These are phyloP conservation scores for Xestia rhomboidea DNA, from an alignment of 2,888 invertebrate genomes.

Conservation along the genomic window DNA sequence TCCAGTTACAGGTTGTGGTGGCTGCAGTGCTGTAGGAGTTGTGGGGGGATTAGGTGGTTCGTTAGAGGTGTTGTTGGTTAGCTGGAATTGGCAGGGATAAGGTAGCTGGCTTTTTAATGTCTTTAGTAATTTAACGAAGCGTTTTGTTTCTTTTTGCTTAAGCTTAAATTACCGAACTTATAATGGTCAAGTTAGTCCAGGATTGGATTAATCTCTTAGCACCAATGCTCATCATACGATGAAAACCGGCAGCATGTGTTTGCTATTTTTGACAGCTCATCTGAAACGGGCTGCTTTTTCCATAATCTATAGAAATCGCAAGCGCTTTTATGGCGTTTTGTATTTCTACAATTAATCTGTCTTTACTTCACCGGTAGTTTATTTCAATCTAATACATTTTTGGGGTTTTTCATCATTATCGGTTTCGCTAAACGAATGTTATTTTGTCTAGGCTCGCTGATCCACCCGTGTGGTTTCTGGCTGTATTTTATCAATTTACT, in stretches of 20 bases:
- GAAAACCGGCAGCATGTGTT: not conserved
- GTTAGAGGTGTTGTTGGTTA: not conserved
- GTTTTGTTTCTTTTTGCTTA: not conserved
- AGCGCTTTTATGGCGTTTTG: not conserved
- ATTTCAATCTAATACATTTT: not conserved
- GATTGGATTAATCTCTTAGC: not conserved
- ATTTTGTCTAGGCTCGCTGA: not conserved
- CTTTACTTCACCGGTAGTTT: not conserved
- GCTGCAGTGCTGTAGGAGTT: conserved; percentile 13
- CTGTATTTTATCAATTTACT: conserved; percentile 7
- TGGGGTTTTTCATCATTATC: not conserved
- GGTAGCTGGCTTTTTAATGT: not conserved
- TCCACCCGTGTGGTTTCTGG: conserved; percentile 3
- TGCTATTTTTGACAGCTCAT: not conserved
- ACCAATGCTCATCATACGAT: too few relatives aligned
- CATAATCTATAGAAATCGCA: not conserved
- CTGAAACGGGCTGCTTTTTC: not conserved
- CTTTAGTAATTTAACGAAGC: not conserved
- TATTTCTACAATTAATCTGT: not conserved
- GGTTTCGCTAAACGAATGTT: not conserved
- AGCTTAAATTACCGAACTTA: too few relatives aligned
- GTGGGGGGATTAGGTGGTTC: conserved; percentile 38
- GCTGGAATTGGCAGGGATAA: not conserved
- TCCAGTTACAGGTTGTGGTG: conserved; percentile 54
- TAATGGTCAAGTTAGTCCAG: not conserved